Base-by-base conservation (phyloP, 2,888 invertebrate genomes). In the Belgica antarctica region DNA sequence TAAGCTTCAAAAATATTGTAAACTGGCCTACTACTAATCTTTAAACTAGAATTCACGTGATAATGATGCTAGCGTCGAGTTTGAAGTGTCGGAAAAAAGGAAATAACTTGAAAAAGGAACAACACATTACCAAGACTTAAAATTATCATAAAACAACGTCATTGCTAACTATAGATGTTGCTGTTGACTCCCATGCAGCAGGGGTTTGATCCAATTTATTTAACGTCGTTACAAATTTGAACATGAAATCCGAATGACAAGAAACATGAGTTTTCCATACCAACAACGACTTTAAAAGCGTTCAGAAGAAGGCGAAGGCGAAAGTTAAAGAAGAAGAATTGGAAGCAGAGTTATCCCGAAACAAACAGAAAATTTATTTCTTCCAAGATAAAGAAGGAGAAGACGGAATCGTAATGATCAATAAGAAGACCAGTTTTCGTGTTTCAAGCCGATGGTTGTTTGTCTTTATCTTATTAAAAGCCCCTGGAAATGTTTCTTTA, bases 391-490 rank as follows among this genome's bases (percentile, higher is more conserved):
- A 41, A 22, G 52, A 17, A 52, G 41, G 41, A 41, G 41, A 41
- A 10, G 41, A 41, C 41, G 41, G 41, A n/a, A 41, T 41, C 41
- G 15, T 41, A 41, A 27, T 25, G 61, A 62, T 12, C 34, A 62
- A 63, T 36, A 63, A 63, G 63, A 65, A 65, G 41, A 41, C 63
- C 41, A 41, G 63, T 65, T 65, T 36, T 36, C 62, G 62, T 28
- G 62, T 52, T 15, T 19, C n/a, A 52, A 52, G 52, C 52, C 19
- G n/a, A 52, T 36, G 25, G 59, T 59, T 59, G 59, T 27, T 47
- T 27, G 65, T 46, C 65, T 65, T 46, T 65, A 65, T 65, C 65
- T 27, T 19, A 66, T 59, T 59, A 59, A 59, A 59, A 59, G 59
- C 59, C 27, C 27, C 59, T 27, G 27, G 59, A 59, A 59, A 59